Percentiles rank a stretch among this genome's conserved stretches.
Conservation (phyloP, 2,888 invertebrate genomes). For the Volucella inanis region DNA sequence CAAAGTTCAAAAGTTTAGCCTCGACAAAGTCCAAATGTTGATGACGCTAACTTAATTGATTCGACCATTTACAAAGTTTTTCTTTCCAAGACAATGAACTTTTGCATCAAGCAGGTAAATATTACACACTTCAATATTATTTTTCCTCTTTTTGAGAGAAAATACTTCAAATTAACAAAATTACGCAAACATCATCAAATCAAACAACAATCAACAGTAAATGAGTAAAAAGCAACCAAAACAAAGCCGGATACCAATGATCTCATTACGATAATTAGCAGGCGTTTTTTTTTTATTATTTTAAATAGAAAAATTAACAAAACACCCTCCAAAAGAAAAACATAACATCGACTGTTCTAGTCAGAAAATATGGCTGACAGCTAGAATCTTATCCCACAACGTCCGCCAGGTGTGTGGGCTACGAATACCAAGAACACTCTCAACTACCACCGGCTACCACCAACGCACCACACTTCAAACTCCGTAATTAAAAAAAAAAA, state of each 20-base stretch:
- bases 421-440: not conserved
- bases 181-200: constrained; percentile 25
- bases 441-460: not conserved
- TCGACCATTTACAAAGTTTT: not conserved
- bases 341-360: constrained; percentile 32
- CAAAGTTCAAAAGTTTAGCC: too few species aligned
- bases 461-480: not conserved
- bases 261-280: constrained; percentile 65
- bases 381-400: constrained; percentile 34
- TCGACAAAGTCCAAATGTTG: not conserved
- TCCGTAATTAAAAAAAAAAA: not conserved
- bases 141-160: not conserved
- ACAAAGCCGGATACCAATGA: constrained; percentile 47
- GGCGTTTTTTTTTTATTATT: constrained; percentile 6
- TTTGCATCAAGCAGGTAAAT: not conserved
- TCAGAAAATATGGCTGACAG: constrained; percentile 30
- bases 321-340: constrained; percentile 6
- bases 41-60: not conserved
- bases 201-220: constrained; percentile 6
- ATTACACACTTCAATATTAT: not conserved
- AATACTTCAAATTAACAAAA: constrained; percentile 12
- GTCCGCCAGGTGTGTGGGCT: constrained; percentile 27
- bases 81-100: not conserved
- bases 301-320: constrained; percentile 13
- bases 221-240: constrained; percentile 19